A percentile compares a stretch with the other conserved stretches of the same genome.
Conservation (phyloP, 2,797 vertebrate genomes). For the Poeciliopsis presidionis region DNA sequence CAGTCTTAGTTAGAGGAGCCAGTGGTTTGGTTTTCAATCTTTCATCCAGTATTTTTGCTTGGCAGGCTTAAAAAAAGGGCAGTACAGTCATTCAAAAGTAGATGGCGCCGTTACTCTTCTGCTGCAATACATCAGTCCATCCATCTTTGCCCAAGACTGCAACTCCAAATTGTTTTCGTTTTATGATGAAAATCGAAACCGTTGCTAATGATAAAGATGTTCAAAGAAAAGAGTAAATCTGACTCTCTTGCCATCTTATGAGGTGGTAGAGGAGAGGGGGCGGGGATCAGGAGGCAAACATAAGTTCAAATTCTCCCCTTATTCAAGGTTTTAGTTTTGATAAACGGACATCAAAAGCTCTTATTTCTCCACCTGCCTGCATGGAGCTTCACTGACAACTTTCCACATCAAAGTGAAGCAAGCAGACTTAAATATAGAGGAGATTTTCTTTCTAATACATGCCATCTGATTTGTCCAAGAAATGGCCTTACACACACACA, state of each 20-base stretch:
- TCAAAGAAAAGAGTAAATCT: background rate
- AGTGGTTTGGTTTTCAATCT: background rate
- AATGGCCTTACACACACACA: conserved; percentile 1
- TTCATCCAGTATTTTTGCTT: background rate
- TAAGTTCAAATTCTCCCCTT: background rate
- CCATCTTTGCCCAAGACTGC: background rate
- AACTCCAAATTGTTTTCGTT: background rate
- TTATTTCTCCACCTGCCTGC: conserved; percentile 29
- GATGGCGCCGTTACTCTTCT: conserved; percentile 56
- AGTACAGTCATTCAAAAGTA: conserved; percentile 20
- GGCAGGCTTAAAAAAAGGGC: background rate
- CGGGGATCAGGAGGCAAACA: background rate
- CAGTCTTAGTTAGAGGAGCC: background rate
- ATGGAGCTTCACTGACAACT: conserved; percentile 41
- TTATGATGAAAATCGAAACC: background rate
- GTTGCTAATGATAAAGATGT: background rate
- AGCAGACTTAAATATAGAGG: conserved; percentile 33
- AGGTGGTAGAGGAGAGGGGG: background rate
- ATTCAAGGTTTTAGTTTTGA: background rate
- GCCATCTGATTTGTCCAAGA: conserved; percentile 9
- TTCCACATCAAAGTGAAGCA: conserved; percentile 44
- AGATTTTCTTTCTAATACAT: conserved; percentile 39
- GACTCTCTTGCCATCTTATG: background rate
- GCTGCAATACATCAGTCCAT: background rate
- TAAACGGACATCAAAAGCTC: conserved; percentile 17